These are phyloP conservation scores for Mesorhabditis sp. DNA, from an alignment of 2,888 invertebrate genomes.

Conservation along the genomic window DNA sequence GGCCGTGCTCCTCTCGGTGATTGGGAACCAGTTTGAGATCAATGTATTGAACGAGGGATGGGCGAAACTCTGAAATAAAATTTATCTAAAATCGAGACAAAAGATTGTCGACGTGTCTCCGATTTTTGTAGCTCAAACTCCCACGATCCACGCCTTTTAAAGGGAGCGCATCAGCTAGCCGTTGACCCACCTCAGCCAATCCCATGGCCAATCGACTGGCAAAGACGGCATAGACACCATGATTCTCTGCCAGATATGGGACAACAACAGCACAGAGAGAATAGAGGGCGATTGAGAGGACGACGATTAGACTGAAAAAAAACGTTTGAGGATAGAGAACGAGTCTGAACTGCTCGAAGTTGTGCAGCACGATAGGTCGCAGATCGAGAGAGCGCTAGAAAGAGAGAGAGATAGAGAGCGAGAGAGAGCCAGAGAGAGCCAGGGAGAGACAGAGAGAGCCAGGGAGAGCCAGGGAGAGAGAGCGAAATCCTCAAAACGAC, in stretches of 20 bases:
- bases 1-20: conserved; percentile 39
- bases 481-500: neutral
- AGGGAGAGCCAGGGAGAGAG: too few species aligned
- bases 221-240: conserved; percentile 34
- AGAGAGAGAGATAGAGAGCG: too few species aligned
- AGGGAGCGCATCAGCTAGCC: neutral
- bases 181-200: conserved; percentile 34
- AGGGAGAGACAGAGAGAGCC: too few species aligned
- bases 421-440: too few species aligned
- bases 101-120: neutral
- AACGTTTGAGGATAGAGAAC: too few species aligned
- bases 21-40: conserved; percentile 47
- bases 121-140: neutral
- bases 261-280: conserved; percentile 26
- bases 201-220: conserved; percentile 43
- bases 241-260: conserved; percentile 34
- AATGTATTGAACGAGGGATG: conserved; percentile 44
- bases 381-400: too few species aligned
- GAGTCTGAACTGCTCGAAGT: too few species aligned
- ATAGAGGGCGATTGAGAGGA: conserved; percentile 17
- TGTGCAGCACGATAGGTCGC: too few species aligned
- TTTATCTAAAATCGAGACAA: neutral
- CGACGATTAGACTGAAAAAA: conserved; percentile 19
- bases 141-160: too few species aligned
- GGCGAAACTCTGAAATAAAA: conserved; percentile 35